Base-by-base conservation (phyloP, 1,140 invertebrate genomes). In the Pseudomyrmex concolor region DNA sequence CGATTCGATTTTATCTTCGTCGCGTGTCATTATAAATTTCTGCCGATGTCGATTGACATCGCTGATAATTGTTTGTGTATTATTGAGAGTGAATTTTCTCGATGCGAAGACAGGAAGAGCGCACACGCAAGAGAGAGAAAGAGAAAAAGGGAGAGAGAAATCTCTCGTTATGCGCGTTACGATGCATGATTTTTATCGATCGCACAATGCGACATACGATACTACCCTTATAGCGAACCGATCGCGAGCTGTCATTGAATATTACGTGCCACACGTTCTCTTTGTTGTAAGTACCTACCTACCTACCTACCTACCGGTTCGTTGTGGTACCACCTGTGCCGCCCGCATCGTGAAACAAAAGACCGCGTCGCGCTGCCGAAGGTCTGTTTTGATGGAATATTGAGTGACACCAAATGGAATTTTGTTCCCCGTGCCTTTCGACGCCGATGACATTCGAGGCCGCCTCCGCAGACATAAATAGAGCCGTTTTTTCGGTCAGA, bases 341-440 rank as follows among this genome's bases (percentile, higher is more conserved):
- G 83, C 90, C 90, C 90, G 90, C 89, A 91, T 91, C 68, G 82
- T 25, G 84, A 91, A 86, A 91, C 89, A 90, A 90, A 90, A 89
- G 88, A 90, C 81, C 17, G 76, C 62, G 63, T 51, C 17, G 19
- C 54, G 43, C 64, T 25, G 57, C 43, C 62, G 19, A 72, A 84
- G 50, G 59, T 77, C 74, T 71, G 72, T 90, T 87, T 89, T 73
- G 19, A 87, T 54, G 72, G 81, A 91, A 91, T 91, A 91, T 91
- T 90, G 89, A 90, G 89, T 91, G 84, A 91, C 90, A 82, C 81
- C 83, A 25, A 86, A 83, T 72, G 84, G 91, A 90, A 89, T 91
- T 89, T 67, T 66, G 85, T 91, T 89, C 87, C 88, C 68, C 50
- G 15, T 50, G 50, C 67, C 67, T 50, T 19, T 34, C 13, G 55